A percentile compares a stretch with the other conserved stretches of the same genome.
These are phyloP conservation scores for Apis dorsata DNA, from an alignment of 1,140 invertebrate species.

Conservation along the genomic window DNA sequence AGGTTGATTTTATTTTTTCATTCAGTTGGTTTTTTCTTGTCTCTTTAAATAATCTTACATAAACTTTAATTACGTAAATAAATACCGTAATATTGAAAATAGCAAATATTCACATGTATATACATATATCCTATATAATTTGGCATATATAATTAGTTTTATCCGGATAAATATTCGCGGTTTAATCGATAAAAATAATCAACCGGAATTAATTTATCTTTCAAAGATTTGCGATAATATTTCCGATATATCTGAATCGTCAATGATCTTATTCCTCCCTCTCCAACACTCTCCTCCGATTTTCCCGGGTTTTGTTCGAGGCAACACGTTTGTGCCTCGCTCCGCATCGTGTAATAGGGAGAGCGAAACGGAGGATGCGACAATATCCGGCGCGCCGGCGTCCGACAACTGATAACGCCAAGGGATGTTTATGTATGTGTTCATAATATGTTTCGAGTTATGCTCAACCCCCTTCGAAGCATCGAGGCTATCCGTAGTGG, in stretches of 20 bases:
- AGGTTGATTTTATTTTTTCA: too few relatives aligned
- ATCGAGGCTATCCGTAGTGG: constrained; percentile 24
- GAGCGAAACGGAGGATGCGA: constrained; percentile 79
- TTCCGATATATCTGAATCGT: not conserved
- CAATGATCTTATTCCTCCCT: constrained; percentile 35
- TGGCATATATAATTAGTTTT: too few relatives aligned
- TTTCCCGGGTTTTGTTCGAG: constrained; percentile 48
- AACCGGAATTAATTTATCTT: not conserved
- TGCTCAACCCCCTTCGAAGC: constrained; percentile 59
- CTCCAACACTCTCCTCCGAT: not conserved
- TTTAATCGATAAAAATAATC: not conserved
- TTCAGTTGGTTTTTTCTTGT: too few relatives aligned
- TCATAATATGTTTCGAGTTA: constrained; percentile 77
- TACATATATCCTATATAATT: too few relatives aligned
- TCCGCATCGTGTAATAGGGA: constrained; percentile 54
- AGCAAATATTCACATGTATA: too few relatives aligned
- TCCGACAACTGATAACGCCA: constrained; percentile 81
- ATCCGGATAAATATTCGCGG: too few relatives aligned
- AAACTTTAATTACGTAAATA: too few relatives aligned
- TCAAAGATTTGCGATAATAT: not conserved
- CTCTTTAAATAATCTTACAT: too few relatives aligned
- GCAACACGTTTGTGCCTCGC: constrained; percentile 34
- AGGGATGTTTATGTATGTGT: constrained; percentile 80
- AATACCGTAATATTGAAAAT: too few relatives aligned
- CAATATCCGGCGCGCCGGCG: constrained; percentile 81